Evolutionary conservation across 2,113 vertebrate genomes (phyloP).

Genomic region (Mustelus asterias): DNA sequence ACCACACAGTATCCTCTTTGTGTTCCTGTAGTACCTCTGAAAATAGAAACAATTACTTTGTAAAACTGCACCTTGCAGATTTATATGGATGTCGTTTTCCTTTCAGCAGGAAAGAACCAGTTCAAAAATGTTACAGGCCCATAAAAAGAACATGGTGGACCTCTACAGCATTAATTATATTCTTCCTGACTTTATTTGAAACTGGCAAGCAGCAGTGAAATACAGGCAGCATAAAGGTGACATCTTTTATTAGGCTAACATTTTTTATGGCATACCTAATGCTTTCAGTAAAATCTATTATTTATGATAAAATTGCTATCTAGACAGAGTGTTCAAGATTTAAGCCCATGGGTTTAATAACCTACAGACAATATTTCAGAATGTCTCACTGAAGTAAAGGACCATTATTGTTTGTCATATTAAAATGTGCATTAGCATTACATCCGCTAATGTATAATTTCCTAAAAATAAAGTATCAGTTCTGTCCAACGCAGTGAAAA

Average conservation of each 20-base stretch:
- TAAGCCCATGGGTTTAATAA: constrained; percentile 35
- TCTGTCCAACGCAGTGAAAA: not conserved
- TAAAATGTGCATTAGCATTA: constrained; percentile 16
- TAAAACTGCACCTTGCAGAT: not conserved
- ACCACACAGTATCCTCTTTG: not conserved
- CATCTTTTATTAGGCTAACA: constrained; percentile 24
- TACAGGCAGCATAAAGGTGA: constrained; percentile 13
- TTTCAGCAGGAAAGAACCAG: not conserved
- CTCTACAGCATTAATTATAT: not conserved
- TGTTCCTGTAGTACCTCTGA: not conserved
- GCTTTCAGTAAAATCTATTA: constrained; percentile 30
- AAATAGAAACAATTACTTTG: not conserved
- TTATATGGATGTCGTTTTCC: not conserved
- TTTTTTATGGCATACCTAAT: constrained; percentile 17
- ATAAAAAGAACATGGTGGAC: not conserved
- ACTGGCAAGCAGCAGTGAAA: not conserved
- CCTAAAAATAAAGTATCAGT: not conserved
- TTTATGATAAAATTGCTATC: constrained; percentile 36
- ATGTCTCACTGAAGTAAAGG: not conserved
- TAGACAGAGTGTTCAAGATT: constrained; percentile 26
- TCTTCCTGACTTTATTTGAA: constrained; percentile 8
- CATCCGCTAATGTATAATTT: not conserved
- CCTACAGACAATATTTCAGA: not conserved
- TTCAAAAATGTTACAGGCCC: not conserved
- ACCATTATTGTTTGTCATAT: constrained; percentile 23